Conservation (phyloP, 1,140 invertebrate species). For the Pogonognathellus flavescens region DNA sequence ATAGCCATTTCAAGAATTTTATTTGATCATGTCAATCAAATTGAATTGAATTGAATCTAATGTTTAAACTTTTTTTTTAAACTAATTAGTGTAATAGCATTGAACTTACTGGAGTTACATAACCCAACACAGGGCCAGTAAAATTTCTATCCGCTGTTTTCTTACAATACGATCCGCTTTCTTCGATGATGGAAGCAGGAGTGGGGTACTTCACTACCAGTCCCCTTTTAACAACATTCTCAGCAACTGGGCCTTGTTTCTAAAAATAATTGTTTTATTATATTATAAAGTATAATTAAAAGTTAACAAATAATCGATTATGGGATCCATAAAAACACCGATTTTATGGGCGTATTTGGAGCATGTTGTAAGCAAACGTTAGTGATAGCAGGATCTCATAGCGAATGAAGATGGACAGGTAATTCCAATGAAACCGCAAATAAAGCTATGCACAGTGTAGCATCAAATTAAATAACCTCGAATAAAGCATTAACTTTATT, state of each 20-base stretch:
- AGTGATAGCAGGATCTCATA: too few relatives aligned
- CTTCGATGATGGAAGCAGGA: constrained; percentile 81
- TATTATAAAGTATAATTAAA: neutral
- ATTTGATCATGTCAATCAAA: too few relatives aligned
- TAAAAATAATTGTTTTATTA: neutral
- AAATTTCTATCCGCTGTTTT: constrained; percentile 78
- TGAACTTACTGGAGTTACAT: constrained; percentile 86
- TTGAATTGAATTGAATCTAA: too few relatives aligned
- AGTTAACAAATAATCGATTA: neutral
- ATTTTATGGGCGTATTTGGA: too few relatives aligned
- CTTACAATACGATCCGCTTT: constrained; percentile 81
- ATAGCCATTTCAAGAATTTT: too few relatives aligned
- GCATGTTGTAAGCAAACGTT: too few relatives aligned
- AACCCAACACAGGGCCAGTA: constrained; percentile 82
- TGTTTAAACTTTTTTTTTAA: too few relatives aligned
- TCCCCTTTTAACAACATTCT: constrained; percentile 79
- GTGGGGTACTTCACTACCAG: constrained; percentile 78
- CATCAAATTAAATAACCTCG: too few relatives aligned
- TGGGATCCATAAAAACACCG: neutral
- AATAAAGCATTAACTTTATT: too few relatives aligned
- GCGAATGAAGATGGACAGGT: too few relatives aligned
- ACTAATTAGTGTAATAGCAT: constrained; percentile 2
- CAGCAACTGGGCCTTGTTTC: constrained; percentile 76
- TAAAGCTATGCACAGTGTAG: too few relatives aligned
- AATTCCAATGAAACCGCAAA: too few relatives aligned